A percentile compares a stretch with the other conserved stretches of the same genome.
phyloP scores from a whole-genome alignment of 1,140 invertebrate species.

The Hyposmocoma kahamanoa region DNA sequence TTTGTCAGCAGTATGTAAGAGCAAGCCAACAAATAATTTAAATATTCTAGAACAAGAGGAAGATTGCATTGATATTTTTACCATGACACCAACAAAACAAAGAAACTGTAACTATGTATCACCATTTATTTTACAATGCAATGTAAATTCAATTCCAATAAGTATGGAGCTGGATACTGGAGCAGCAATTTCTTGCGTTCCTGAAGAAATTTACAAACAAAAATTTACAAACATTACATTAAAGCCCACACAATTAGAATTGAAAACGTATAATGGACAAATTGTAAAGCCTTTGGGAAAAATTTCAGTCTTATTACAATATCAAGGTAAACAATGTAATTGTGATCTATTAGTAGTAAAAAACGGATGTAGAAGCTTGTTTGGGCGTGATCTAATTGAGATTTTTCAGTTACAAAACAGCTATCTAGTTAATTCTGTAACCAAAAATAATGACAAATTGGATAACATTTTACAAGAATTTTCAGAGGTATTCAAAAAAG shows the following conservation, averaged over 20 bases:
- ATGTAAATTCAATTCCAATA: too few species aligned
- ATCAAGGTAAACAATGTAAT: not conserved
- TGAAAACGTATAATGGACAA: not conserved
- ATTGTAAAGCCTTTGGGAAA: not conserved
- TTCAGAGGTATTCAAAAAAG: not conserved
- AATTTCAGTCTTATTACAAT: not conserved
- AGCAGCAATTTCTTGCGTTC: not conserved
- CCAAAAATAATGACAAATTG: not conserved
- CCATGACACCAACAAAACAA: too few species aligned
- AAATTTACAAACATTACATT: not conserved
- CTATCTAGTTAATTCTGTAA: not conserved
- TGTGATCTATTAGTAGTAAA: not conserved
- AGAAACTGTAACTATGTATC: too few species aligned
- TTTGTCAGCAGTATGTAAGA: too few species aligned
- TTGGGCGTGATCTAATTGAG: not conserved
- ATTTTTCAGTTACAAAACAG: not conserved
- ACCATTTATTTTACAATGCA: too few species aligned
- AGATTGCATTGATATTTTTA: too few species aligned
- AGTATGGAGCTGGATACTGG: not conserved
- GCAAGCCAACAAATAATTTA: too few species aligned
- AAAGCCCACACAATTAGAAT: not conserved
- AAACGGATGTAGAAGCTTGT: not conserved
- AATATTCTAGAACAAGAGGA: too few species aligned
- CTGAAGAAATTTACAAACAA: not conserved
- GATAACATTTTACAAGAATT: not conserved